Conservation (phyloP, 2,113 vertebrate genomes). For the Barnardius zonarius region DNA sequence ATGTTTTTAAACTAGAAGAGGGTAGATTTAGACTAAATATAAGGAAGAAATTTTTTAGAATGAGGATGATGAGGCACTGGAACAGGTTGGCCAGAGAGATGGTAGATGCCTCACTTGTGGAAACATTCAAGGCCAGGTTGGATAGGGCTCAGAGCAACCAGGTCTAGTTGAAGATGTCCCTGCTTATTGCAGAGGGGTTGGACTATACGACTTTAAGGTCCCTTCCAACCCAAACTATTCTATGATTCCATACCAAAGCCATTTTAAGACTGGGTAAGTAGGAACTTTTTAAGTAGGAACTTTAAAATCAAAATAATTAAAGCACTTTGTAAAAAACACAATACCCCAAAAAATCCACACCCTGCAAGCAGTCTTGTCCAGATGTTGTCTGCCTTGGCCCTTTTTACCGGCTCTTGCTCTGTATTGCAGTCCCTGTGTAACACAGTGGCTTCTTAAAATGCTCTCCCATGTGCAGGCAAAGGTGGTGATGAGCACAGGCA, state of each 20-base stretch:
- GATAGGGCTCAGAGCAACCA: not conserved
- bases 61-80: not conserved
- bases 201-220: not conserved
- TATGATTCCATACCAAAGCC: not conserved
- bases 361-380: not conserved
- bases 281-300: not conserved
- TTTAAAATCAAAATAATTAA: not conserved
- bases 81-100: not conserved
- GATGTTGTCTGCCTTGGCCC: not conserved
- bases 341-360: not conserved
- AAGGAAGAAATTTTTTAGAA: not conserved
- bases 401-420: not conserved
- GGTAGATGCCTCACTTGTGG: not conserved
- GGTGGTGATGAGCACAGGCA: not conserved
- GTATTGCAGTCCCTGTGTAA: not conserved
- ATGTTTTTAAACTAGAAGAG: not conserved
- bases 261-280: not conserved
- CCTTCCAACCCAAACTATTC: not conserved
- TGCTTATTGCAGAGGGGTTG: not conserved
- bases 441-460: not conserved
- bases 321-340: not conserved
- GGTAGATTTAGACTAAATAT: not conserved
- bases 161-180: not conserved
- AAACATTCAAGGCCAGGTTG: not conserved
- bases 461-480: not conserved